phyloP scores from a whole-genome alignment of 1,140 invertebrate genomes.

The Trypoxylus dichotomus region DNA sequence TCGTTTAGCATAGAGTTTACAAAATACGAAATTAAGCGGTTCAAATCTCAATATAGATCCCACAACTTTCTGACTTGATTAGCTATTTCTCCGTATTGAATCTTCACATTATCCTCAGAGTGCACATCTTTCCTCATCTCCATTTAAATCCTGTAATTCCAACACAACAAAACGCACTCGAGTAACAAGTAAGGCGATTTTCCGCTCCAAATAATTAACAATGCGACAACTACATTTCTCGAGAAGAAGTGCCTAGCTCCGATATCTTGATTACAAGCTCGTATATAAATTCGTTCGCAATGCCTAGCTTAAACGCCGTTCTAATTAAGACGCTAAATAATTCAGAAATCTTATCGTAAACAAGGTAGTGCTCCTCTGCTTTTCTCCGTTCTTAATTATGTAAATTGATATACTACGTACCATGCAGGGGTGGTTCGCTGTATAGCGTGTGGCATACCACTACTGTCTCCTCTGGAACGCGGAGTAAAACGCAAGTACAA shows the following conservation, averaged over 20 bases:
- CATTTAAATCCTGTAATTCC: neutral
- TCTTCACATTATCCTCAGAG: too few species aligned
- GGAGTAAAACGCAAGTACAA: neutral
- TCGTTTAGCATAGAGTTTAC: too few species aligned
- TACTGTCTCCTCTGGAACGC: too few species aligned
- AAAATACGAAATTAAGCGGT: too few species aligned
- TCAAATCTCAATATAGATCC: too few species aligned
- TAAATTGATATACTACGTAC: conserved; percentile 4
- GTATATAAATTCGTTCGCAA: neutral
- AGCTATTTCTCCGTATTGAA: too few species aligned
- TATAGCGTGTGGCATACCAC: neutral
- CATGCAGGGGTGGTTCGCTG: neutral
- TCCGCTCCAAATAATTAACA: neutral
- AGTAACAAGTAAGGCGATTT: neutral
- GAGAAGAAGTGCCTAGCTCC: neutral
- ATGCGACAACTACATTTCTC: neutral
- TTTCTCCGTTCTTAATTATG: conserved; percentile 6
- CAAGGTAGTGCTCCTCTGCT: neutral
- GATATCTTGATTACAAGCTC: neutral
- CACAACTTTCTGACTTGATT: too few species aligned
- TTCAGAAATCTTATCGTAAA: conserved; percentile 9
- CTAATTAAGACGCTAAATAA: neutral
- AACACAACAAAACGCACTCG: neutral
- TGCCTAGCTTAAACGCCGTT: neutral
- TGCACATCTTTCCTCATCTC: neutral